Evolutionary conservation across 2,888 invertebrate genomes (phyloP), one percentile per base, ranked within the genome.

Genomic region (Drepanosiphum platanoidis): DNA sequence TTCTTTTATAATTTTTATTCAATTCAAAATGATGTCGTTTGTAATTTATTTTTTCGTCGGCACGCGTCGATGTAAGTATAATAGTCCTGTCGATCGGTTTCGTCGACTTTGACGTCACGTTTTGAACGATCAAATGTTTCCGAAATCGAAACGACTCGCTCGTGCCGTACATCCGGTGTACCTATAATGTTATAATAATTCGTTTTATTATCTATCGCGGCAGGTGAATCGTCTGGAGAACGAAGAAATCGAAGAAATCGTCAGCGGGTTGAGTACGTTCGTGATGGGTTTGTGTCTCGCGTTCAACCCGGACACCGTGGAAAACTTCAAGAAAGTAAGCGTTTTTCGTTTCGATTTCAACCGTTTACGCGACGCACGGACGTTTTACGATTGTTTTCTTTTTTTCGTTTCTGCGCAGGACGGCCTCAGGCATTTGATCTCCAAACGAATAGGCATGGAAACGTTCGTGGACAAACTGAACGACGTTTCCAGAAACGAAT

Each of bases 211-310:
- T n/a, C n/a, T n/a, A n/a, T n/a, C n/a, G n/a, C n/a, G n/a, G n/a
- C 94, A 96, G 91, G 92, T 94, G 1, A 93, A 93, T 88, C 93
- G 95, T 86, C 94, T 93, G 88, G 98, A 97, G 88, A 95, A 96
- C 87, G 98, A 98, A 89, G 95, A 97, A 88, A 94, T 95, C 89
- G 98, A 98, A 89, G 94, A 93, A 89, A 91, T 98, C 36, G 92
- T 98, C 64, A 95, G 96, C 89, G 97, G 97, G 3, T 91, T 97
- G 87, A 95, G 96, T 89, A 97, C 99, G 1, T 96, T 98, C 89
- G 92, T 98, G 3, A 94, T 99, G 89, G 98, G 97, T 0, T 92
- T 98, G 82, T 97, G 97, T 90, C 93, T 98, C 36, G 93, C 95
- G 88, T 97, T 95, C 90, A 97, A 97, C 89, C 96, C 97, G 87